Conservation (phyloP, 2,113 vertebrate species). For the Sinocyclocheilus rhinocerous region DNA sequence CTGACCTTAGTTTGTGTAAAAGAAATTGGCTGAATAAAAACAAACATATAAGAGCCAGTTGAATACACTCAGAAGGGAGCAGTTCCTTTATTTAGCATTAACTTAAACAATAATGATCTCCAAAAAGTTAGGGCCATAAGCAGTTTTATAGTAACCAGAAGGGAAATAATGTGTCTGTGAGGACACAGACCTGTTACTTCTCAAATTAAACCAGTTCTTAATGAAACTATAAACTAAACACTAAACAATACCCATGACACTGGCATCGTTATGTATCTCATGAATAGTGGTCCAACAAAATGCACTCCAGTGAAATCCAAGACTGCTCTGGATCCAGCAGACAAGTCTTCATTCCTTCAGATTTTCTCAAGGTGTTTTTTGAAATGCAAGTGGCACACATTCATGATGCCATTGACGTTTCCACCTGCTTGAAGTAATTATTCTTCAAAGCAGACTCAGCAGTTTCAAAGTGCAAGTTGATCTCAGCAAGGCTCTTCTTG, state of each 20-base stretch:
- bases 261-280: neutral
- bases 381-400: neutral
- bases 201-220: neutral
- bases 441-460: neutral
- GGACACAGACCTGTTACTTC: neutral
- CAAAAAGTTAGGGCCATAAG: neutral
- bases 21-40: neutral
- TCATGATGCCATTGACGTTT: neutral
- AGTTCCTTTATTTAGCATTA: neutral
- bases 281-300: constrained; percentile 20
- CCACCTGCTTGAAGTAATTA: neutral
- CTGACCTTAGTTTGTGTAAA: neutral
- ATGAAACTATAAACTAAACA: neutral
- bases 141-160: neutral
- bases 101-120: neutral
- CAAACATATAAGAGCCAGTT: neutral
- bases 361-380: neutral
- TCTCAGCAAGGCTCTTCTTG: constrained; percentile 63
- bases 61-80: constrained; percentile 29
- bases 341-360: neutral
- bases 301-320: neutral
- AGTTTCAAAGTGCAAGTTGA: constrained; percentile 5
- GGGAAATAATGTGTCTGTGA: neutral
- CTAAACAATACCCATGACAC: neutral
- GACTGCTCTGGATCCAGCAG: constrained; percentile 18